Evolutionary conservation across 2,113 vertebrate species (phyloP).

Genomic region (Mungos mungo): DNA sequence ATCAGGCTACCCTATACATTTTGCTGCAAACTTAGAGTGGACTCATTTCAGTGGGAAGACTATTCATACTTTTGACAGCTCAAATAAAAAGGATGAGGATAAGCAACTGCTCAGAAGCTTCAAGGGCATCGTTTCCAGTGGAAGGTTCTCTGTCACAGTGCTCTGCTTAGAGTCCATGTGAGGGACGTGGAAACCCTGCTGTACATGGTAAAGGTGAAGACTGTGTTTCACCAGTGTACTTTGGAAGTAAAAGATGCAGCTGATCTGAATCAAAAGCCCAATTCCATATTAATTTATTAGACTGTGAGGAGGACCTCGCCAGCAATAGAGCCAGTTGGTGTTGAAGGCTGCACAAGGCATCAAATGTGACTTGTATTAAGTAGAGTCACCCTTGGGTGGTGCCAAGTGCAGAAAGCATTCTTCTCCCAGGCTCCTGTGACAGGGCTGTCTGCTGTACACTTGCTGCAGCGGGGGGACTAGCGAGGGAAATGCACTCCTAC

Average conservation of each 20-base stretch:
- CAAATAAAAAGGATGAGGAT: not conserved
- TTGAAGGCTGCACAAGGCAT: not conserved
- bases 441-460: not conserved
- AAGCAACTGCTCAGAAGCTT: not conserved
- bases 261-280: not conserved
- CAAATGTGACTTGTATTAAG: not conserved
- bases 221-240: not conserved
- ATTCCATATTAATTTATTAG: not conserved
- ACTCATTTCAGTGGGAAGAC: not conserved
- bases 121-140: not conserved
- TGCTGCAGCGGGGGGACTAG: no score
- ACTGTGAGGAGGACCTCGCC: not conserved
- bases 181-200: not conserved
- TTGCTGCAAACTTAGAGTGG: not conserved
- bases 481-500: not conserved
- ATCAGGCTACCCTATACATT: not conserved
- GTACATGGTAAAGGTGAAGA: conserved; percentile 12
- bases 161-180: not conserved
- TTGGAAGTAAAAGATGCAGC: not conserved
- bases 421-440: not conserved
- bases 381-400: not conserved
- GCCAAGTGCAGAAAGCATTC: not conserved
- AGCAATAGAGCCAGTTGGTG: not conserved
- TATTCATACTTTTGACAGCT: not conserved
- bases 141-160: not conserved